These are phyloP conservation scores for Semotilus atromaculatus DNA, from an alignment of 2,797 vertebrate genomes.

Conservation along the genomic window DNA sequence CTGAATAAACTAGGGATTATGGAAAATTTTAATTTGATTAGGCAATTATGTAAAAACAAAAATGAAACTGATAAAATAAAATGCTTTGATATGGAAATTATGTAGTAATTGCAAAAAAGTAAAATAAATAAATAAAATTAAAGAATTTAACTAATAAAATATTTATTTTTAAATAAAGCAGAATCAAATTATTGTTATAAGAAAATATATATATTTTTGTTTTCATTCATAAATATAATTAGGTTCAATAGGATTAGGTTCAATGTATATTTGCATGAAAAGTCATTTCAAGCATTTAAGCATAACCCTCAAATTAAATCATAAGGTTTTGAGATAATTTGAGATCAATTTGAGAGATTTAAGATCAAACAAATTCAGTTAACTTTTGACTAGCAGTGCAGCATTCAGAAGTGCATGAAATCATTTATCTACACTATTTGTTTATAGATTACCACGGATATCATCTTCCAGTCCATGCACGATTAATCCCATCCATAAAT, in stretches of 20 bases:
- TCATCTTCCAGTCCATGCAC: background rate
- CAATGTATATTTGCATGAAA: background rate
- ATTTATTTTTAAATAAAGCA: too few relatives aligned
- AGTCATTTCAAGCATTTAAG: background rate
- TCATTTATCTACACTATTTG: background rate
- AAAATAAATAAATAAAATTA: too few relatives aligned
- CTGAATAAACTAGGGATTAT: background rate
- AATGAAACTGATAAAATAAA: background rate
- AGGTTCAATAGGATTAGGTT: background rate
- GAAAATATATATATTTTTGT: background rate
- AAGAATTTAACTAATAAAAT: too few relatives aligned
- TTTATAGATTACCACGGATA: background rate
- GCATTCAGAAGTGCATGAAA: constrained; percentile 1
- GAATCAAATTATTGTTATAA: background rate
- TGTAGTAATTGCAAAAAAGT: background rate
- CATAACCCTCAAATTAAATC: background rate
- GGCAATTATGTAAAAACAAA: background rate
- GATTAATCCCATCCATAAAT: too few relatives aligned
- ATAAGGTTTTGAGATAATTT: background rate
- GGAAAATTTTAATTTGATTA: too few relatives aligned
- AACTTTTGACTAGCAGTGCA: background rate
- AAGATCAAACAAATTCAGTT: background rate
- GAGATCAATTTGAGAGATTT: too few relatives aligned
- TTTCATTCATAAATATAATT: background rate
- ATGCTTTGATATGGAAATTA: background rate